Percentiles rank a stretch among this genome's conserved stretches.
Conservation (phyloP, 1,140 invertebrate species). For the Telenomus remus region DNA sequence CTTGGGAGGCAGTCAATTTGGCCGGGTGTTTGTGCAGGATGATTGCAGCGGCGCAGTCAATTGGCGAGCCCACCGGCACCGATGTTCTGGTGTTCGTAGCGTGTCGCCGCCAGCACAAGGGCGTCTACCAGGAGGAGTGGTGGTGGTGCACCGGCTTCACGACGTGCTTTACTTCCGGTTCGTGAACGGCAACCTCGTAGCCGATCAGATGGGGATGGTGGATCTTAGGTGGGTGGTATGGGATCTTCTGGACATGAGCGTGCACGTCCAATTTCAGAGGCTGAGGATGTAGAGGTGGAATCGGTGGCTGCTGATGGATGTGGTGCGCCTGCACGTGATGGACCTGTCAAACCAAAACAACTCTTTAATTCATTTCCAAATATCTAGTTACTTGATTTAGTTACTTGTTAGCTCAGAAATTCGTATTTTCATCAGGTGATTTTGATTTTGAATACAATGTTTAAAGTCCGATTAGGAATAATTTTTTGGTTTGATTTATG, state of each 20-base stretch:
- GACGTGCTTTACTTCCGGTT: constrained; percentile 65
- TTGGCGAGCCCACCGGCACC: constrained; percentile 59
- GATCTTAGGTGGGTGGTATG: constrained; percentile 60
- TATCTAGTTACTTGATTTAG: no score
- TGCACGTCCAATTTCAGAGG: constrained; percentile 67
- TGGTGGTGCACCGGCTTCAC: constrained; percentile 63
- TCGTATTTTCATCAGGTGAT: no score
- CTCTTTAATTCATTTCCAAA: neutral
- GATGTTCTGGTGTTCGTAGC: constrained; percentile 44
- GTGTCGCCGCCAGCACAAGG: constrained; percentile 22
- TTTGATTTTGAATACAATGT: no score
- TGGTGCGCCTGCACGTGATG: constrained; percentile 65
- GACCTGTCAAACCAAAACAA: constrained; percentile 25
- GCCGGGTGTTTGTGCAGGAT: constrained; percentile 38
- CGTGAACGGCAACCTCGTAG: constrained; percentile 62
- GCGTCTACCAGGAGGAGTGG: constrained; percentile 52
- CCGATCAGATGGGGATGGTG: constrained; percentile 69
- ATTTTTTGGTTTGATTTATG: no score
- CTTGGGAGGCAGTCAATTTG: constrained; percentile 36
- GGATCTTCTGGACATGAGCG: constrained; percentile 60
- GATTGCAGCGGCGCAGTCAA: constrained; percentile 38
- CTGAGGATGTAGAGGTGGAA: constrained; percentile 68
- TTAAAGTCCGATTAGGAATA: no score
- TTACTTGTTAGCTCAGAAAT: no score
- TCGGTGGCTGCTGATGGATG: constrained; percentile 65